These are phyloP conservation scores for Dichetophora obliterata DNA, from an alignment of 2,888 invertebrate genomes.

Conservation along the genomic window DNA sequence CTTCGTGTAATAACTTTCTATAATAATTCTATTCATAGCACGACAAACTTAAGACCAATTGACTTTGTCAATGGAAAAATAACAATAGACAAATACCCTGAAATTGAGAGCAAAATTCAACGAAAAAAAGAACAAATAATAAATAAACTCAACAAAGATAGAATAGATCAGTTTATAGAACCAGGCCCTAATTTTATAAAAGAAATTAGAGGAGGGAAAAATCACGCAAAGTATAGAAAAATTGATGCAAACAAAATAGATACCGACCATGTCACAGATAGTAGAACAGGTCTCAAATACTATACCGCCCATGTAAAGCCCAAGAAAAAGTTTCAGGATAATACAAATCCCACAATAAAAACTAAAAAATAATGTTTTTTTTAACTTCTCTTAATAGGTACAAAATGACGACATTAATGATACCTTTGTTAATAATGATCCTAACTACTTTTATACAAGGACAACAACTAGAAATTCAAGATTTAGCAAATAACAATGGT, in stretches of 20 bases:
- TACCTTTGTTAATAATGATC: conserved; percentile 2
- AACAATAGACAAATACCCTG: neutral
- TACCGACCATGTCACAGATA: neutral
- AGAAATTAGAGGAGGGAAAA: conserved; percentile 19
- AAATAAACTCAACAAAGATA: neutral
- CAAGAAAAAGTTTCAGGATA: neutral
- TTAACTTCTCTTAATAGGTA: too few relatives aligned
- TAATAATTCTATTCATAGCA: conserved; percentile 13
- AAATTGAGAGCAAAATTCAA: too few relatives aligned
- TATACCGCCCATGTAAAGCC: neutral
- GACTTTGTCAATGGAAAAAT: conserved; percentile 3
- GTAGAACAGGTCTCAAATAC: neutral
- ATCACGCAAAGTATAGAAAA: conserved; percentile 13
- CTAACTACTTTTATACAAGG: neutral
- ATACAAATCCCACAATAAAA: neutral
- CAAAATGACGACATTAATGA: neutral
- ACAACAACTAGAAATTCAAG: conserved; percentile 14
- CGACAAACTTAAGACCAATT: neutral
- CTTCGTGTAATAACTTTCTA: neutral
- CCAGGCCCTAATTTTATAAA: neutral
- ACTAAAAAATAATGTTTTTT: too few relatives aligned
- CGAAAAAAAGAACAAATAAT: neutral
- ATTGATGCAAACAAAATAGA: neutral
- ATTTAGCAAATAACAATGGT: conserved; percentile 27
- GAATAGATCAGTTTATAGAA: neutral